Conservation (phyloP, 2,888 invertebrate species). For the Pomacea canaliculata region DNA sequence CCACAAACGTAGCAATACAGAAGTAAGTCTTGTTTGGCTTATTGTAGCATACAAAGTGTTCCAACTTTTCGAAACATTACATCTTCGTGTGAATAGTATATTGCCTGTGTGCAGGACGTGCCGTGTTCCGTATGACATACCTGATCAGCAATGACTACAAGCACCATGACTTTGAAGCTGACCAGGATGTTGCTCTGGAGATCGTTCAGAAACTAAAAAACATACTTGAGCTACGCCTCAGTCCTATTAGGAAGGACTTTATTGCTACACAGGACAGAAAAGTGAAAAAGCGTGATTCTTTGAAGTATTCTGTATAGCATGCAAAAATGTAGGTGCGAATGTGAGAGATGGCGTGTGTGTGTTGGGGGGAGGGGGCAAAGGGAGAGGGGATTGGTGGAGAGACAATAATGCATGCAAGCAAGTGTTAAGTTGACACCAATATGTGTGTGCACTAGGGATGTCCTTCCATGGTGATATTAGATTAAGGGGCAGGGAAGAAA, state of each 20-base stretch:
- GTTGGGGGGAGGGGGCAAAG: too few species aligned
- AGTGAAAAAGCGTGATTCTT: slow-evolving; percentile 52
- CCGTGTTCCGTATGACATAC: slow-evolving; percentile 82
- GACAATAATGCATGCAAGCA: too few species aligned
- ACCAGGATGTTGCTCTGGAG: slow-evolving; percentile 81
- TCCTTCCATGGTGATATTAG: too few species aligned
- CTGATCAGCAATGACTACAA: slow-evolving; percentile 77
- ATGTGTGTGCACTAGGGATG: too few species aligned
- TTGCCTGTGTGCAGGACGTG: slow-evolving; percentile 71
- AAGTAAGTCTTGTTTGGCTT: too few species aligned
- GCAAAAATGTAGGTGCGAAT: too few species aligned
- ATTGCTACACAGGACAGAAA: slow-evolving; percentile 82
- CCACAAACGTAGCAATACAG: too few species aligned
- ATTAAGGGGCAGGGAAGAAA: too few species aligned
- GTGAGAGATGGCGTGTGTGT: too few species aligned
- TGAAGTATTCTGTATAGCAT: slow-evolving; percentile 31
- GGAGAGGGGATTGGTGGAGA: too few species aligned
- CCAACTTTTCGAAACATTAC: background rate
- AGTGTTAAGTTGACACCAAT: too few species aligned
- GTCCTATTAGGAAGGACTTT: slow-evolving; percentile 85
- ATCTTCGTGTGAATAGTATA: slow-evolving; percentile 1
- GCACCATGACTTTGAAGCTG: slow-evolving; percentile 87
- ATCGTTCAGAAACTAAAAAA: slow-evolving; percentile 90
- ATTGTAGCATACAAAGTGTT: background rate
- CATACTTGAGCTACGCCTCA: slow-evolving; percentile 85